A percentile compares a stretch with the other conserved stretches of the same genome.
phyloP scores from a whole-genome alignment of 2,888 invertebrate genomes.

The Lepidochrysops patricia region DNA sequence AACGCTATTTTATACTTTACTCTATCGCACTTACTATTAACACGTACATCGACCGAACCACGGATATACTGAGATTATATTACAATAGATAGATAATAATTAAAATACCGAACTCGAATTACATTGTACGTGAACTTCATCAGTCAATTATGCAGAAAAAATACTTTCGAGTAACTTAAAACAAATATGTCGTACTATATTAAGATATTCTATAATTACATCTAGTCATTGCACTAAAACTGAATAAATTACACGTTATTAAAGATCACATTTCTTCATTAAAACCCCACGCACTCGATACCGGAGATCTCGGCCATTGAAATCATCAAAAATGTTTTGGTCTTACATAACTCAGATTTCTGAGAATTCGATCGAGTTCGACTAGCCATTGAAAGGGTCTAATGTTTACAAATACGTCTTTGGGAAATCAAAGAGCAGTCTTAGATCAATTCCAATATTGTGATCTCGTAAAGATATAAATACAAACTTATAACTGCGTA shows the following conservation, averaged over 20 bases:
- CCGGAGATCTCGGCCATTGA: conserved; percentile 23
- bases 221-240: conserved; percentile 74
- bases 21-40: conserved; percentile 63
- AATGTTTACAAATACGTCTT: conserved; percentile 33
- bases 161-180: conserved; percentile 51
- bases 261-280: conserved; percentile 46
- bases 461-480: conserved; percentile 27
- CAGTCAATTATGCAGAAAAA: conserved; percentile 65
- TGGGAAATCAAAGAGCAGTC: conserved; percentile 61
- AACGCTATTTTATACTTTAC: conserved; percentile 67
- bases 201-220: conserved; percentile 57
- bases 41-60: conserved; percentile 42
- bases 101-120: conserved; percentile 40
- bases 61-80: conserved; percentile 50
- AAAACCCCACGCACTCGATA: conserved; percentile 17
- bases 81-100: conserved; percentile 18
- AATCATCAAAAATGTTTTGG: conserved; percentile 32
- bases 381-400: conserved; percentile 35
- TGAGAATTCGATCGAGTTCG: conserved; percentile 24
- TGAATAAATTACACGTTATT: conserved; percentile 67
- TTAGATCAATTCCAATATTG: conserved; percentile 67
- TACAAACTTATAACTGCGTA: conserved; percentile 33
- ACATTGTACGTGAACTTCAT: conserved; percentile 58
- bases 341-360: conserved; percentile 12
- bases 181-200: conserved; percentile 55